Percentiles rank a stretch among this genome's conserved stretches.
phyloP scores from a whole-genome alignment of 30 jellyfish, hydroid and myxozoan species.

The Turritopsis dohrnii region DNA sequence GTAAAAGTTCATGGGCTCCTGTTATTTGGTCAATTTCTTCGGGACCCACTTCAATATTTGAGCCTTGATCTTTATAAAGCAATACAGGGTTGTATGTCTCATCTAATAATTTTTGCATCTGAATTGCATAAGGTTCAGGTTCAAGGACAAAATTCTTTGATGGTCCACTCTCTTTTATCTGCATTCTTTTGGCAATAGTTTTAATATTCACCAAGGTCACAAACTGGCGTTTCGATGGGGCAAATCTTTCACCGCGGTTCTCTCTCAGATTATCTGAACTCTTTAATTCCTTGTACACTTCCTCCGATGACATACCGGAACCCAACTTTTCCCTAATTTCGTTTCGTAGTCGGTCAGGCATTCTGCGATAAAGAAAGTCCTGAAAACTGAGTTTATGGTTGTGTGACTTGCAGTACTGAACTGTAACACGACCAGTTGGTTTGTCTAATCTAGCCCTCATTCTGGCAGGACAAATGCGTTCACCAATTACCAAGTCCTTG shows the following conservation, averaged over 20 bases:
- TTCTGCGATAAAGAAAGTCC: slow-evolving; percentile 37
- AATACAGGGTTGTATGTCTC: slow-evolving; percentile 48
- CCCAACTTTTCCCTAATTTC: slow-evolving; percentile 33
- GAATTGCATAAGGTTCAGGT: slow-evolving; percentile 38
- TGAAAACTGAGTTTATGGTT: slow-evolving; percentile 46
- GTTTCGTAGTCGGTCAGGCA: slow-evolving; percentile 33
- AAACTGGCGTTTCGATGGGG: slow-evolving; percentile 40
- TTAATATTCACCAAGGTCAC: slow-evolving; percentile 25
- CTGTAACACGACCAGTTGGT: slow-evolving; percentile 41
- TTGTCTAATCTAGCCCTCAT: slow-evolving; percentile 43
- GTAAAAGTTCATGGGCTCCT: slow-evolving; percentile 26
- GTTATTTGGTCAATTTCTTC: slow-evolving; percentile 33
- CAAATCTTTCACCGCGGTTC: slow-evolving; percentile 34
- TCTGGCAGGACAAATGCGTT: slow-evolving; percentile 54
- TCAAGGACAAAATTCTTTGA: slow-evolving; percentile 26
- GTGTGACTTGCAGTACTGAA: slow-evolving; percentile 45
- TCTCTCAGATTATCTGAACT: slow-evolving; percentile 36
- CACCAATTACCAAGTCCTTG: slow-evolving; percentile 47
- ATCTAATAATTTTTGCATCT: slow-evolving; percentile 34
- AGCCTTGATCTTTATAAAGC: slow-evolving; percentile 43
- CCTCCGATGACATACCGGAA: slow-evolving; percentile 35
- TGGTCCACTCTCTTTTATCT: slow-evolving; percentile 32
- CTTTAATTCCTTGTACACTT: slow-evolving; percentile 39
- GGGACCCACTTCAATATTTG: slow-evolving; percentile 37
- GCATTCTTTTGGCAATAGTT: slow-evolving; percentile 37